Evolutionary conservation across 92 coral and sea anemone genomes (phyloP).

Genomic region (Siderastrea siderea): DNA sequence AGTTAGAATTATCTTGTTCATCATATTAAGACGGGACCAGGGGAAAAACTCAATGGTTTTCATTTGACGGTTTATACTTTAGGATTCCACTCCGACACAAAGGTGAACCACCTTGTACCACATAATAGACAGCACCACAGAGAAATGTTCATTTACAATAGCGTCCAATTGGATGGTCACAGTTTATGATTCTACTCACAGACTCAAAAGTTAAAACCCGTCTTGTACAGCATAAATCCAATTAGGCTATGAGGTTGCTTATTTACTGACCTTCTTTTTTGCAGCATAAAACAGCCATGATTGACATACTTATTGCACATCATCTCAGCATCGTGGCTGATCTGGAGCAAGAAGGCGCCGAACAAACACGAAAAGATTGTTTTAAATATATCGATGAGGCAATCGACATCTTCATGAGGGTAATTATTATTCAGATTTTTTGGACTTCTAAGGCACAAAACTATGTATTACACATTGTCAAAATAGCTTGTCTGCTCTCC

Average conservation of each 20-base stretch:
- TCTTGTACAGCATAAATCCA: neutral
- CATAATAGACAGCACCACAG: too few relatives aligned
- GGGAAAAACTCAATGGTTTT: neutral
- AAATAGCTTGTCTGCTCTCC: too few relatives aligned
- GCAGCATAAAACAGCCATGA: conserved; percentile 89
- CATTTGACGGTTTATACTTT: neutral
- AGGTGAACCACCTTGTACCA: too few relatives aligned
- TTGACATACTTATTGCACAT: conserved; percentile 88
- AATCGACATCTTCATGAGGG: conserved; percentile 91
- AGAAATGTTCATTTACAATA: too few relatives aligned
- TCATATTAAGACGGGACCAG: too few relatives aligned
- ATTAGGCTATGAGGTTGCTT: neutral
- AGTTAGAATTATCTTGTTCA: neutral
- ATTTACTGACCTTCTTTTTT: neutral
- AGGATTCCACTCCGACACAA: neutral
- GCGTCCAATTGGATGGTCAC: too few relatives aligned
- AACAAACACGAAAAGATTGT: conserved; percentile 75
- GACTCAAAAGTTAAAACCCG: too few relatives aligned
- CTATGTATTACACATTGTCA: too few relatives aligned
- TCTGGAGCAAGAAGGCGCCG: conserved; percentile 63
- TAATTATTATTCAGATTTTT: neutral
- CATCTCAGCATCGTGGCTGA: conserved; percentile 96
- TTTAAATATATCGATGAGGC: conserved; percentile 87
- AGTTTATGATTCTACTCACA: too few relatives aligned
- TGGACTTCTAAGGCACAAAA: too few relatives aligned